Base-by-base conservation (phyloP, 2,113 vertebrate genomes). In the Asarcornis scutulata region DNA sequence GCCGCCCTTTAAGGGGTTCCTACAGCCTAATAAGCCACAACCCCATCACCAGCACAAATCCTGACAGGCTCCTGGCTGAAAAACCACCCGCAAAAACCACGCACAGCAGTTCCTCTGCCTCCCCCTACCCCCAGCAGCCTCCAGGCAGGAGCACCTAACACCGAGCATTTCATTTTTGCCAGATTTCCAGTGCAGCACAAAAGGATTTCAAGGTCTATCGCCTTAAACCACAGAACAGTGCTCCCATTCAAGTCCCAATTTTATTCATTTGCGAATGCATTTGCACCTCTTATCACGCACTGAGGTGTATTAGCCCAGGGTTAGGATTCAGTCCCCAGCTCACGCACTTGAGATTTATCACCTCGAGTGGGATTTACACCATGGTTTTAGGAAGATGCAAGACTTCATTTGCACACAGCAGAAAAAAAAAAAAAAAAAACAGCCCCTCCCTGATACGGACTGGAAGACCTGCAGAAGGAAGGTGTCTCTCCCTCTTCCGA, bases 31-130 rank as follows among this genome's bases (percentile, higher is more conserved):
- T 60, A 66, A 81, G 3, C 25, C 29, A 48, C 42, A 27, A 4
- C 23, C 31, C 62, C 64, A 8, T 18, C 20, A 77, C 3, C 25
- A 13, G 22, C 66, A 53, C 38, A 81, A 67, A 71, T 38, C 52
- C n/a, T 42, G 4, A 4, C 50, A 4, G 22, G 12, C 11, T 52
- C 6, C 62, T 53, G 17, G 15, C 20, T 76, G 16, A 36, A 67
- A 21, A 7, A 3, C 7, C 46, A 12, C 0, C 46, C 46, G 21
- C 46, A 21, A 67, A 21, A 7, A 2, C 13, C 38, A 12, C 0
- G 0, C 22, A 20, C 36, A 23, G 25, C 26, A 20, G 56, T 23
- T 58, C 34, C 31, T 50, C 38, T 32, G 52, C 31, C 11, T 50
- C 71, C 36, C 16, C 31, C 10, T 48, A 62, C 16, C 16, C 36